A percentile compares a stretch with the other conserved stretches of the same genome.
Evolutionary conservation across 1,140 invertebrate genomes (phyloP).

Genomic region (Chlorops oryzae): DNA sequence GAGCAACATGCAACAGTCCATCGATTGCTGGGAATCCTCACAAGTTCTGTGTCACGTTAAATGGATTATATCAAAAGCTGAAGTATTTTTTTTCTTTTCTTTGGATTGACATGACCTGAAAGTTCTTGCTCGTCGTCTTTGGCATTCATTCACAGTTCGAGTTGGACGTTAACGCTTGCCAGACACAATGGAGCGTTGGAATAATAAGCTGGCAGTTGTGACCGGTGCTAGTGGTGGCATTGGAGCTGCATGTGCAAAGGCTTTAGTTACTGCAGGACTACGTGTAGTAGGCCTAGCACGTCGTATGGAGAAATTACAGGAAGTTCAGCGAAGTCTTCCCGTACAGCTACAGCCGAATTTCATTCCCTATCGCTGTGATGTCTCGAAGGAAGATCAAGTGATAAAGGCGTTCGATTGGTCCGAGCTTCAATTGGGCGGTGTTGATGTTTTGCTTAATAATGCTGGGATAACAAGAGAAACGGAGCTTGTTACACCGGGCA

Average conservation of each 20-base stretch:
- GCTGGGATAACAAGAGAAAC: slow-evolving; percentile 58
- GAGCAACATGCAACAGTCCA: no score
- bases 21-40: no score
- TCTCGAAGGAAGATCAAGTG: slow-evolving; percentile 62
- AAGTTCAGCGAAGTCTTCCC: slow-evolving; percentile 37
- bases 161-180: slow-evolving; percentile 5
- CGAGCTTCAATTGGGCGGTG: slow-evolving; percentile 56
- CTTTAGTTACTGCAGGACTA: slow-evolving; percentile 52
- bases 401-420: slow-evolving; percentile 60
- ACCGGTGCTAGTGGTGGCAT: slow-evolving; percentile 54
- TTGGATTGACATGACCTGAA: no score
- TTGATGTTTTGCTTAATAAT: slow-evolving; percentile 70
- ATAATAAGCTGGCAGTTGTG: slow-evolving; percentile 43
- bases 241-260: slow-evolving; percentile 49
- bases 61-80: no score
- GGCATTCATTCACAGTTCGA: no score
- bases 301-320: slow-evolving; percentile 55
- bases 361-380: slow-evolving; percentile 54
- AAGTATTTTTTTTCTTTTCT: no score
- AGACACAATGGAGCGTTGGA: slow-evolving; percentile 41
- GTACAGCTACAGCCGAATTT: slow-evolving; percentile 43
- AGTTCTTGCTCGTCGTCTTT: no score
- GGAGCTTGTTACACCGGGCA: slow-evolving; percentile 49
- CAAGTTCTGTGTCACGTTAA: no score
- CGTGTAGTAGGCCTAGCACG: slow-evolving; percentile 66